Evolutionary conservation across 2,113 vertebrate species (phyloP), one percentile per base, ranked within the genome.

Genomic region (Dissostichus mawsoni): DNA sequence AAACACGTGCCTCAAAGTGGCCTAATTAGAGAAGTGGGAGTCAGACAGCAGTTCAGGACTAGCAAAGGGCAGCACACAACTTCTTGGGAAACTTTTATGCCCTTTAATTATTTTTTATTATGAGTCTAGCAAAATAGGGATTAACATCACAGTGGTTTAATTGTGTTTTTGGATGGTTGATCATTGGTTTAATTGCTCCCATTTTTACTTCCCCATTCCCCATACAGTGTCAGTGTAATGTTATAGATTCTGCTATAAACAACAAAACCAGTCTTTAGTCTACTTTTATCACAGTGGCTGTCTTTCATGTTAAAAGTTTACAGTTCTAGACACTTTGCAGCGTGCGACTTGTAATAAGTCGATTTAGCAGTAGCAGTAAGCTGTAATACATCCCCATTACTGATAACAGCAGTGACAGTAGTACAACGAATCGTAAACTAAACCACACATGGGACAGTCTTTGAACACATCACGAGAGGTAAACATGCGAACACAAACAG

Each of bases 1-100:
- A 89, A 92, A 74, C 82, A 91, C 75, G 87, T 83, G 81, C 81
- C 74, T 82, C 57, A 82, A 80, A 89, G 84, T 87, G 84, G 65
- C 76, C 59, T 81, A 71, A 74, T 87, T 81, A 68, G 44, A 76
- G 81, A 77, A 86, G 74, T 80, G 75, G 66, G 64, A 78, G 83
- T 47, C 73, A 69, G 5, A 8, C 70, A 29, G n/a, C 10, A 64
- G 52, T 45, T 62, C 18, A 29, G 51, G 10, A 23, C 65, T 16
- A 51, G 45, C 17, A 51, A 36, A 50, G 53, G 5, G 45, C 52
- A 14, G 17, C 17, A 74, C 12, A 52, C 23, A 67, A 77, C 68
- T 53, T 74, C 12, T 69, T 36, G 62, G 67, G 1, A 66, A 87
- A 81, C 74, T 61, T 74, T 25, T 12, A 4, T 55, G 62, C 13